A percentile compares a stretch with the other conserved stretches of the same genome.
These are phyloP conservation scores for Ochotona princeps DNA, from an alignment of 2,113 vertebrate species.

Conservation along the genomic window DNA sequence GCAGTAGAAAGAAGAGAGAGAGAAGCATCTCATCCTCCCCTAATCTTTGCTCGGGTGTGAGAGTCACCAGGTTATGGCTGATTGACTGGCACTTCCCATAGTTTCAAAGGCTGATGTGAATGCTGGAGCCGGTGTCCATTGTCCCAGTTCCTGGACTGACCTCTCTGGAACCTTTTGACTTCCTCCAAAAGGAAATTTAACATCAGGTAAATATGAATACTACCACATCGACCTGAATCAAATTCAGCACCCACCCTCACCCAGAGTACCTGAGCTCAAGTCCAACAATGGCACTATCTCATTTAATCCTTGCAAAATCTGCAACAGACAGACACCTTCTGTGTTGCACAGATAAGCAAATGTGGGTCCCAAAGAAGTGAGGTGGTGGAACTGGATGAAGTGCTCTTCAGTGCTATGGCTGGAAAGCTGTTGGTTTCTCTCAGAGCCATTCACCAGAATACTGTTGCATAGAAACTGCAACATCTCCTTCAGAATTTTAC, in stretches of 20 bases:
- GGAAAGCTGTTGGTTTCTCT: background rate
- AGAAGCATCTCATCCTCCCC: background rate
- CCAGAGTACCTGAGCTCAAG: background rate
- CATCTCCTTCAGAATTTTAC: background rate
- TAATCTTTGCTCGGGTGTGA: background rate
- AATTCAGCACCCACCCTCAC: background rate
- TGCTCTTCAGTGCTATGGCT: background rate
- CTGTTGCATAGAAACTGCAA: background rate
- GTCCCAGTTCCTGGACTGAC: background rate
- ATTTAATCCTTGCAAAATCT: background rate
- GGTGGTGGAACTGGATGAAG: background rate
- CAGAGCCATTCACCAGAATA: background rate
- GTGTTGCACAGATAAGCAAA: constrained; percentile 9
- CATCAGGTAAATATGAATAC: too few species aligned
- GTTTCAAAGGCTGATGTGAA: background rate
- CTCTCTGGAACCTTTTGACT: background rate
- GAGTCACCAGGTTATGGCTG: background rate
- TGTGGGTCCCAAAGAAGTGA: background rate
- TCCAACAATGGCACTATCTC: background rate
- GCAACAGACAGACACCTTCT: background rate
- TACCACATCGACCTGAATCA: background rate
- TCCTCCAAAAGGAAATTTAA: background rate
- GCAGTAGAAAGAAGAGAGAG: background rate
- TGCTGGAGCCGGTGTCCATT: background rate
- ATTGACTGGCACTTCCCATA: background rate